Evolutionary conservation across 1,140 invertebrate genomes (phyloP), one percentile per base, ranked within the genome.

Genomic region (Matsumurasca onukii): DNA sequence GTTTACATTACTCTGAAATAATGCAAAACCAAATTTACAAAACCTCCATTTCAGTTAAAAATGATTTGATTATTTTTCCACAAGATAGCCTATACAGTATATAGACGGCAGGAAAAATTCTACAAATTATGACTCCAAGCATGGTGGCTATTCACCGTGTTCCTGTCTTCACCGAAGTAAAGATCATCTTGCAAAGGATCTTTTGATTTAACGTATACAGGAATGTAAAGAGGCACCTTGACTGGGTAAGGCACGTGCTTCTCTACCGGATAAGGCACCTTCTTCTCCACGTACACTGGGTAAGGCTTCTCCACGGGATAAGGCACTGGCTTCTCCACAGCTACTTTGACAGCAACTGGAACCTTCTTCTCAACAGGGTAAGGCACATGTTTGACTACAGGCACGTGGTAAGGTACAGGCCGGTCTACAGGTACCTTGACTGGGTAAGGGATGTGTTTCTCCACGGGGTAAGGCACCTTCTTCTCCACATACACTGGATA

Each of bases 401-500:
- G 52, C 0, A 67, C 66, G 12, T 29, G 67, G 2, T 59, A 52
- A 1, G 67, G 66, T 22, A 30, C 25, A 3, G 66, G 66, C 0
- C 66, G 5, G 20, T 51, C 45, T 20, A 76, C 73, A 0, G 73
- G 70, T 0, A 75, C 73, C 22, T 70, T 68, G 34, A 74, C 70
- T 0, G 73, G 74, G 30, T 72, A 71, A 31, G 85, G 83, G 45
- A 90, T 86, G 1, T 45, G 29, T 24, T 45, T 65, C 76, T 89
- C 88, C 3, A 88, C 85, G 34, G 84, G 82, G 77, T 85, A 85
- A 72, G 84, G 85, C 68, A 87, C 80, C 73, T 84, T 82, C 76
- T 88, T 87, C 72, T 89, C 86, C 0, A 88, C 85, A 1, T 85
- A 78, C 1, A 88, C 86, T 13, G 85, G 71, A 78, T 86, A 86